Evolutionary conservation across 1,140 invertebrate genomes (phyloP), one percentile per base, ranked within the genome.

Genomic region (Saccostrea cuccullata): DNA sequence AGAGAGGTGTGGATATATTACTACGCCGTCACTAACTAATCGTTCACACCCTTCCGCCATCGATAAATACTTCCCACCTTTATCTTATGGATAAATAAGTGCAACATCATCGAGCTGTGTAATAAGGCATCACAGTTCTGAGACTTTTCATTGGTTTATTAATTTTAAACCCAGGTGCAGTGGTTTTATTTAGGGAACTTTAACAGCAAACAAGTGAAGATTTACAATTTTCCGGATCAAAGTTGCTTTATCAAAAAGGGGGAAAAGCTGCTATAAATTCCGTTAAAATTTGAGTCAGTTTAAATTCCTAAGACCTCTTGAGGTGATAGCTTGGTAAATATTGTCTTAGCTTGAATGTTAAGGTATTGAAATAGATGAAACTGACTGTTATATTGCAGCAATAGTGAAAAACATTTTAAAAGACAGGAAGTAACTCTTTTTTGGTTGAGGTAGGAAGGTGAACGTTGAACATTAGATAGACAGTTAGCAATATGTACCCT

Each of bases 231-330:
- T 77, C 26, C 26, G 70, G 26, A 77, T 77, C 70, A 77, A 15
- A 77, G 8, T 30, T 47, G 47, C 47, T 47, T 47, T 47, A 47
- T 47, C 70, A 11, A 77, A 2, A 77, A 26, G 30, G 70, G 30
- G 70, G 30, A 36, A 36, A 36, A 12, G 13, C 26, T 30, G 58
- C 15, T 77, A 77, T 77, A 77, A 77, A 77, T 77, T 77, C 70
- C 26, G 5, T 6, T 36, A 77, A 30, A 36, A 30, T 23, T 77
- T 26, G 30, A 36, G 5, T 77, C 30, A 36, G 70, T 77, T 77
- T 77, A 77, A 77, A 77, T 30, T 77, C 23, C 30, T 26, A 77
- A 77, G 70, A 77, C 5, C 70, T 30, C 70, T 77, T 36, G 9
- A 13, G 2, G 26, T 0, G 30, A 77, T 77, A 12, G 70, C 70